Conservation (phyloP, 2,888 invertebrate genomes). For the Cantharis rufa region DNA sequence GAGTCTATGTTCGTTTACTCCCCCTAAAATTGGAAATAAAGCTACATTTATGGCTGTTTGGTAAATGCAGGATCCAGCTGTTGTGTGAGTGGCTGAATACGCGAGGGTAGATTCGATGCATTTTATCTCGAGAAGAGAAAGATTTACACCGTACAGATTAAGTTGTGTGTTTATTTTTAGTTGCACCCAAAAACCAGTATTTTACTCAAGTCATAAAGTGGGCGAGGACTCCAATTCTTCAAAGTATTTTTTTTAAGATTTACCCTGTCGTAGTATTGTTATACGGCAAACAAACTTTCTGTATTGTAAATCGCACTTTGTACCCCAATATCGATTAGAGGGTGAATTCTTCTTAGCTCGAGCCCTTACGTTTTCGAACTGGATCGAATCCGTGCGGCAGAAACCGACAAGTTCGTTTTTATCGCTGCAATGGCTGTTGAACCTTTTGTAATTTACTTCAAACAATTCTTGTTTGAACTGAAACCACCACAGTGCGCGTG, state of each 20-base stretch:
- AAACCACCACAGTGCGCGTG: slow-evolving; percentile 1
- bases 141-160: slow-evolving; percentile 2
- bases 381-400: slow-evolving; percentile 28
- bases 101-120: slow-evolving; percentile 24
- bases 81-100: slow-evolving; percentile 25
- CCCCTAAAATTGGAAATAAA: slow-evolving; percentile 35
- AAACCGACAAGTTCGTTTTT: slow-evolving; percentile 20
- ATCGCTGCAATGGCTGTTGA: slow-evolving; percentile 19
- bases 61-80: slow-evolving; percentile 33
- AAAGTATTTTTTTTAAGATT: neutral
- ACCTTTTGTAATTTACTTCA: slow-evolving; percentile 20
- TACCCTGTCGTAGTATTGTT: neutral
- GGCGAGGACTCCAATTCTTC: neutral
- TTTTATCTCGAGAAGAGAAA: slow-evolving; percentile 8
- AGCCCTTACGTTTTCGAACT: slow-evolving; percentile 24
- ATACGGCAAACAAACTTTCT: slow-evolving; percentile 12
- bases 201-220: neutral
- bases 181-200: neutral
- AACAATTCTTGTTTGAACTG: slow-evolving; percentile 14
- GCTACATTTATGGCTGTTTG: slow-evolving; percentile 34
- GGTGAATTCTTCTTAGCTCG: slow-evolving; percentile 35
- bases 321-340: slow-evolving; percentile 40
- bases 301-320: slow-evolving; percentile 36
- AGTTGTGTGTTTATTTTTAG: neutral
- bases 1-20: slow-evolving; percentile 16